Percentiles rank a stretch among this genome's conserved stretches.
Evolutionary conservation across 2,113 vertebrate species (phyloP).

Genomic region (Datnioides undecimradiatus): DNA sequence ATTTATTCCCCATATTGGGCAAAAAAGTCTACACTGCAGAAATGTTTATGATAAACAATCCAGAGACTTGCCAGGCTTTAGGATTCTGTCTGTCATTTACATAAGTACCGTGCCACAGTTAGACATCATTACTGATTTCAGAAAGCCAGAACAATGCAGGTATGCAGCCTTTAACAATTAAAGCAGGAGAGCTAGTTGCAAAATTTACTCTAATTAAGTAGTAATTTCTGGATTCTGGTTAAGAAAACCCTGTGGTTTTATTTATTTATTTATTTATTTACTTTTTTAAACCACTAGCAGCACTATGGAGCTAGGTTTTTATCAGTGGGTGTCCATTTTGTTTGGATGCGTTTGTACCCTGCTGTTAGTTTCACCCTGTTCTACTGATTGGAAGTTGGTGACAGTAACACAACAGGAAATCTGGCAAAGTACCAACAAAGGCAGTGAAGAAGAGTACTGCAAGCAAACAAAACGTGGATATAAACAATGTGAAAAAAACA

Average conservation of each 20-base stretch:
- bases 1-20: constrained; percentile 25
- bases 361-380: not conserved
- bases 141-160: not conserved
- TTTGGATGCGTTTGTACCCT: not conserved
- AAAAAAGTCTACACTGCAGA: constrained; percentile 8
- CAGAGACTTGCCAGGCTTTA: not conserved
- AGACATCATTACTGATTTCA: constrained; percentile 7
- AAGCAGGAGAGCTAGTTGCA: not conserved
- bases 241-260: not conserved
- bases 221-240: not conserved
- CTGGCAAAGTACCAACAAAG: not conserved
- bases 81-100: constrained; percentile 15
- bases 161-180: not conserved
- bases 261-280: no score
- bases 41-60: constrained; percentile 27
- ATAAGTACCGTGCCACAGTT: not conserved
- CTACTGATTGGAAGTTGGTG: not conserved
- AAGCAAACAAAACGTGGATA: not conserved
- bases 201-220: not conserved
- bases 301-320: not conserved
- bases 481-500: no score
- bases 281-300: no score
- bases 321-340: not conserved
- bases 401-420: not conserved
- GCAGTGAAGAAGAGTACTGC: not conserved